Percentiles rank a stretch among this genome's conserved stretches.
These are phyloP conservation scores for Seladonia tumulorum DNA, from an alignment of 2,888 invertebrate genomes.

Conservation along the genomic window DNA sequence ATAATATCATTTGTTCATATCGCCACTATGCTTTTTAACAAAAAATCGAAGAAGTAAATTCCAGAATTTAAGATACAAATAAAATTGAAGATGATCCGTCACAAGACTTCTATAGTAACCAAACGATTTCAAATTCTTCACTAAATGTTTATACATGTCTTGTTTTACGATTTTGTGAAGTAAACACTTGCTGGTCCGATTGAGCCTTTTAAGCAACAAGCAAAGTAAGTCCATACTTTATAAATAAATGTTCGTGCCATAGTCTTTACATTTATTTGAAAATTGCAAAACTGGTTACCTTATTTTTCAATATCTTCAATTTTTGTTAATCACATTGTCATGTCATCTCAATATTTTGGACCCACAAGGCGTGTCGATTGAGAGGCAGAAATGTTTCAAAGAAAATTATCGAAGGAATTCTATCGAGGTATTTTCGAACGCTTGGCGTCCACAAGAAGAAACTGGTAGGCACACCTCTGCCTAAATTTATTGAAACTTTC, in stretches of 20 bases:
- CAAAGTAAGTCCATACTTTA: neutral
- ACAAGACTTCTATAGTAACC: conserved; percentile 16
- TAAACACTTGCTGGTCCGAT: conserved; percentile 8
- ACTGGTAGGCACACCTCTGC: conserved; percentile 16
- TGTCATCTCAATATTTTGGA: neutral
- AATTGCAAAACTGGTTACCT: neutral
- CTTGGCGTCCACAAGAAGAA: conserved; percentile 1
- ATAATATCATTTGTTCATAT: neutral
- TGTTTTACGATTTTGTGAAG: conserved; percentile 18
- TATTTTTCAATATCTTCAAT: neutral
- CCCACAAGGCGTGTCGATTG: neutral
- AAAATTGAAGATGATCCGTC: neutral
- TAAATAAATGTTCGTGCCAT: neutral
- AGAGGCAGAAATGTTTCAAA: conserved; percentile 16
- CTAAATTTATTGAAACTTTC: conserved; percentile 27
- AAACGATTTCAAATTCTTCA: conserved; percentile 20
- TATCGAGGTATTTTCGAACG: conserved; percentile 34
- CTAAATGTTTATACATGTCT: conserved; percentile 32
- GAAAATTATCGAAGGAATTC: conserved; percentile 21
- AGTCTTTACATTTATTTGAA: neutral
- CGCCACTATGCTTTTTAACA: neutral
- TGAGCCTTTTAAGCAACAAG: neutral
- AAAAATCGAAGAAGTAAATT: neutral
- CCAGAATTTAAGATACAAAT: neutral
- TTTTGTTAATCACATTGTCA: neutral